Evolutionary conservation across 2,797 vertebrate genomes (phyloP), one percentile per base, ranked within the genome.

Genomic region (Mionectes olivaceus): DNA sequence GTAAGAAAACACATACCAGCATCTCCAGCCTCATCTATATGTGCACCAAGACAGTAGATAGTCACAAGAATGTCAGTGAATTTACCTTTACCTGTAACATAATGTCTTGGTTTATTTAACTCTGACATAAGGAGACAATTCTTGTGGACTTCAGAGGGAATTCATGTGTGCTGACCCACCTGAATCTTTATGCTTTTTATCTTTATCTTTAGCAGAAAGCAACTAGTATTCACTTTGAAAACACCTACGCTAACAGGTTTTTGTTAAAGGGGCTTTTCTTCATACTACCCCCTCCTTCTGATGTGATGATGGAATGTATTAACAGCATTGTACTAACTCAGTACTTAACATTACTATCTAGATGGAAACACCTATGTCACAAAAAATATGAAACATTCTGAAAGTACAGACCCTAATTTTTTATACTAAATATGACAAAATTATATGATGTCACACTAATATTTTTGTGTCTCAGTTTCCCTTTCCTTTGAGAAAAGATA

Each of bases 11-110:
- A 61, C 9, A 33, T 1, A 18, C 5, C 19, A 57, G 1, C 9
- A 23, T 44, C 49, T 78, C 19, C 27, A 60, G 2, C 3, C 43
- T 56, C 1, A 0, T 28, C 11, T 75, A 14, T 49, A 21, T 0
- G 1, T 50, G 7, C 13, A 24, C 7, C 7, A 14, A 89, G 49
- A 32, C 44, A 68, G 27, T 35, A 89, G 46, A 28, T 41, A 68
- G 27, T 33, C 37, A 55, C 9, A 24, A 83, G 7, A 7, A 74
- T 12, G 4, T 44, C n/a, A 0, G 0, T 44, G 33, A 57, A 46
- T 47, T 64, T 84, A 35, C 15, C 6, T 44, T 32, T 83, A 4
- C 9, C 60, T 85, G 27, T 19, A 74, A 25, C 3, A 18, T 1
- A 37, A 1, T 15, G 27, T 50, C 60, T 49, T 41, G 3, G 5